Conservation (phyloP, 2,888 invertebrate species). For the Timema cristinae region DNA sequence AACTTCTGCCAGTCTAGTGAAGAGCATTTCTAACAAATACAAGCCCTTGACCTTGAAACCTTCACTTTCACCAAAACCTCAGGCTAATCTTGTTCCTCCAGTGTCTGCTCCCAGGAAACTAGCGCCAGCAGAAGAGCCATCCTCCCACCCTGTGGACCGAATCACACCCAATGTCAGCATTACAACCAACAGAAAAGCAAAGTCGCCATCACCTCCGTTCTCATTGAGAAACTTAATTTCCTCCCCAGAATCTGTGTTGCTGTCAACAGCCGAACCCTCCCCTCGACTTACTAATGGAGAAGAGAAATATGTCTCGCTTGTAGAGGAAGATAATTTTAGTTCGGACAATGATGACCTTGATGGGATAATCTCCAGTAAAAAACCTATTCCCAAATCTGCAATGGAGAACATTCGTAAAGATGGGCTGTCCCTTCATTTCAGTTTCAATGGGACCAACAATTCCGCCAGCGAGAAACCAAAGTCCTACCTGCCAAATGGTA, state of each 20-base stretch:
- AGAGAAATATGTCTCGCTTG: not conserved
- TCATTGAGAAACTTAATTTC: not conserved
- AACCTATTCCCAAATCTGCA: slow-evolving; percentile 55
- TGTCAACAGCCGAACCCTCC: not conserved
- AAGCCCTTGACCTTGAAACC: too few species aligned
- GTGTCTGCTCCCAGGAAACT: too few species aligned
- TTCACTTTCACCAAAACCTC: too few species aligned
- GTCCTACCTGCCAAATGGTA: slow-evolving; percentile 33
- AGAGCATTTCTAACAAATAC: too few species aligned
- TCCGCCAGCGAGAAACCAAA: slow-evolving; percentile 28
- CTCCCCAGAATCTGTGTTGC: not conserved
- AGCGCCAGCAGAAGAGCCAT: too few species aligned
- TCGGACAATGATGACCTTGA: slow-evolving; percentile 20
- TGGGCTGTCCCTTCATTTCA: slow-evolving; percentile 61
- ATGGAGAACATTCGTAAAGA: slow-evolving; percentile 65
- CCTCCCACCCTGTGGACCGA: too few species aligned
- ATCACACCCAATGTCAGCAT: slow-evolving; percentile 14
- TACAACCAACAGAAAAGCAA: slow-evolving; percentile 12
- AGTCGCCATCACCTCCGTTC: slow-evolving; percentile 24
- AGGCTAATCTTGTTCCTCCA: too few species aligned
- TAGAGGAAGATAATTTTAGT: slow-evolving; percentile 10
- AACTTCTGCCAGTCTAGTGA: too few species aligned
- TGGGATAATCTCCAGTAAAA: slow-evolving; percentile 34
- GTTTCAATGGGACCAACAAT: slow-evolving; percentile 48
- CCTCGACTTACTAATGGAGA: slow-evolving; percentile 23